Evolutionary conservation across 2,888 invertebrate species (phyloP).

Genomic region (Ypsolopha sequella): DNA sequence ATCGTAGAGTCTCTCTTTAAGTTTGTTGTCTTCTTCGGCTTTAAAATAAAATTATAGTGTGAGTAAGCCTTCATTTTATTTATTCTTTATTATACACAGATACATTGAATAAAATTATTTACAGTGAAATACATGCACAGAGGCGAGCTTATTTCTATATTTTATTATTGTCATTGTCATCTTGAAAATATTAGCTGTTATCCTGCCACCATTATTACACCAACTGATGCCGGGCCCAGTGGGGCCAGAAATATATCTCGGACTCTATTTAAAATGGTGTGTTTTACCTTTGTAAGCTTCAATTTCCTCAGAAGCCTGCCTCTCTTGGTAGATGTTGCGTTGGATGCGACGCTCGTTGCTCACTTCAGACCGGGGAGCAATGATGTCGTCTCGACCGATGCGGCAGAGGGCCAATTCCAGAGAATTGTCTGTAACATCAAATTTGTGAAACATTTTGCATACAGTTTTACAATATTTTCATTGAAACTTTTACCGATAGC

Average conservation of each 20-base stretch:
- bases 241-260: no score
- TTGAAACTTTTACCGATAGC: no score
- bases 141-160: no score
- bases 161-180: no score
- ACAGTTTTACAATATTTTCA: background rate
- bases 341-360: conserved; percentile 66
- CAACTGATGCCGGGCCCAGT: no score
- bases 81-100: no score
- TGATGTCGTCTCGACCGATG: conserved; percentile 93
- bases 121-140: no score
- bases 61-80: no score
- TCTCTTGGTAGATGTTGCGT: conserved; percentile 64
- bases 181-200: no score
- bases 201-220: no score
- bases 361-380: conserved; percentile 83
- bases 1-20: conserved; percentile 52
- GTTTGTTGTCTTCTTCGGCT: conserved; percentile 65
- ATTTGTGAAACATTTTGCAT: background rate
- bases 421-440: conserved; percentile 63
- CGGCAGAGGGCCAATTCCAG: conserved; percentile 87
- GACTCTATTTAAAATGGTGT: background rate
- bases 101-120: no score
- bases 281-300: conserved; percentile 59
- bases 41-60: background rate
- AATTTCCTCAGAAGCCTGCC: conserved; percentile 65